Conservation (phyloP, 2,888 invertebrate species). For the Caenorhabditis sp. region DNA sequence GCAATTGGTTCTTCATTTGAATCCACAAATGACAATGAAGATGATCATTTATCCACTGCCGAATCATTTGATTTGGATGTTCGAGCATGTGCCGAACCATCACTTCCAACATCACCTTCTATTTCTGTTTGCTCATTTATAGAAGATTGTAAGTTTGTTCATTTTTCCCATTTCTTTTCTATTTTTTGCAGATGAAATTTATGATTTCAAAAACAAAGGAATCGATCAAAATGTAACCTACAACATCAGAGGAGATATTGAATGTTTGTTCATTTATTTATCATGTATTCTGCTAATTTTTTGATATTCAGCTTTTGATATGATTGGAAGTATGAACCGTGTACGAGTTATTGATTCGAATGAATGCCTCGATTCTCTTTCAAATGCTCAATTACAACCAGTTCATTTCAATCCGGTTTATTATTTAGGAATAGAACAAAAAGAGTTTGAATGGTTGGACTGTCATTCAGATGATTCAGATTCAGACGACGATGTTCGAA, state of each 20-base stretch:
- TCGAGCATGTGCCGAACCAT: neutral
- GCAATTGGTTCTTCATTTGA: neutral
- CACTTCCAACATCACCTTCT: neutral
- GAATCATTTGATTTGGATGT: neutral
- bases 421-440: neutral
- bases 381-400: neutral
- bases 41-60: neutral
- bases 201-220: neutral
- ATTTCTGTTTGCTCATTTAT: neutral
- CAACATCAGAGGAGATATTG: neutral
- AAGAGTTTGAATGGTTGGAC: neutral
- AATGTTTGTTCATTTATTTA: neutral
- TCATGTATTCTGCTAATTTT: neutral
- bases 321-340: neutral
- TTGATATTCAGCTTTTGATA: neutral
- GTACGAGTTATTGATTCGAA: slow-evolving; percentile 3
- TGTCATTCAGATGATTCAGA: neutral
- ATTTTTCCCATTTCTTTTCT: neutral
- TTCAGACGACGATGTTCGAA: neutral
- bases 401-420: slow-evolving; percentile 1
- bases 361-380: neutral
- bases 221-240: neutral
- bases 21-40: neutral
- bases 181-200: neutral
- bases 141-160: neutral